Base-by-base conservation (phyloP, 2,888 invertebrate species). In the Drosophila formosana region DNA sequence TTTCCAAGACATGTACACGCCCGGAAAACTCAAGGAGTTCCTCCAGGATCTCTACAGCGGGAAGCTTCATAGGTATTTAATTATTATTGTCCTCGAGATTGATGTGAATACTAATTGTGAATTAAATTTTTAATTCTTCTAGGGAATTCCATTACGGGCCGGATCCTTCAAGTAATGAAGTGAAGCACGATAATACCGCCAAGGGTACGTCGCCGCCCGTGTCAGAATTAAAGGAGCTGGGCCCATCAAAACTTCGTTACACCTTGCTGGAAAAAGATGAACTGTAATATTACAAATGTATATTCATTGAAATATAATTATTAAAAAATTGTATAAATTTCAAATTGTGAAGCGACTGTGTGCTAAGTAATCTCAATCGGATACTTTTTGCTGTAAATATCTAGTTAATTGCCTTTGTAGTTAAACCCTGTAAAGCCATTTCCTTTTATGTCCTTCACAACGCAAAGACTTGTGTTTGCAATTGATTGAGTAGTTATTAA, bases 71-170 rank as follows among this genome's bases (percentile, higher is more conserved):
- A 94, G 95, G 95, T 94, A 62, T 26, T 26, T 51, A 41, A 3
- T 3, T 8, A 4, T 9, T 25, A 7, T 11, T n/a, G 4, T 18
- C 2, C 11, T 1, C 25, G 1, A 6, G 5, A n/a, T 34, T 11
- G 8, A 4, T 3, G 34, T 25, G 7, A 8, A 32, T 8, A 32
- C 9, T n/a, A 23, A 41, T 18, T 18, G 18, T 18, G 18, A 18
- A 18, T 18, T 18, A 18, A 18, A 9, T 9, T 18, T 41, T 13
- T 37, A 1, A 7, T 30, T 6, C 6, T 4, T 53, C 1, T 23
- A 95, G 98, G 74, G 99, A 99, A 92, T 99, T 98, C 93, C 99
- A 99, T 93, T 98, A 99, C 89, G 99, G 99, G 0, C 98, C 99
- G 0, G 98, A 98, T 85, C 94, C 95, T 11, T 93, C 93, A 46